phyloP scores from a whole-genome alignment of 92 coral and sea anemone genomes.

The Palythoa caribaeorum region DNA sequence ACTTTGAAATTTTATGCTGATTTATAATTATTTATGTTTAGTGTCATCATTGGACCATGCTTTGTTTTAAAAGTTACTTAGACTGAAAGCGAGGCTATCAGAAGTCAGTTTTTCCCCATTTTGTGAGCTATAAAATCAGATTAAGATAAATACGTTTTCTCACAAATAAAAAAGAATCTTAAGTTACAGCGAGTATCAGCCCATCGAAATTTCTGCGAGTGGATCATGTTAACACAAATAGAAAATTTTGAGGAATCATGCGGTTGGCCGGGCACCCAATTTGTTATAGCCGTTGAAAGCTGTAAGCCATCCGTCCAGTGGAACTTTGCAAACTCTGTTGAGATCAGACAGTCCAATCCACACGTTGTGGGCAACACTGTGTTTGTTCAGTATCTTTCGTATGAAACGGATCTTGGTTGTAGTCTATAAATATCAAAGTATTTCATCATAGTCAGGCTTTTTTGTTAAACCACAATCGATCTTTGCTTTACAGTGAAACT shows the following conservation, averaged over 20 bases:
- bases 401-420: not conserved
- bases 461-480: too few species aligned
- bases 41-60: too few species aligned
- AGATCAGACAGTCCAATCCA: not conserved
- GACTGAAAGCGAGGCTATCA: too few species aligned
- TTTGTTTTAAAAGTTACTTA: too few species aligned
- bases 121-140: too few species aligned
- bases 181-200: not conserved
- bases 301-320: not conserved
- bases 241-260: not conserved
- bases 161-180: not conserved
- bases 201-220: not conserved
- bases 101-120: too few species aligned
- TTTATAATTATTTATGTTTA: too few species aligned
- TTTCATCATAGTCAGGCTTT: too few species aligned
- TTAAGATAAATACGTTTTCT: too few species aligned
- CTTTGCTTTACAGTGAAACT: too few species aligned
- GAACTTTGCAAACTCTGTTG: not conserved
- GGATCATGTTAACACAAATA: not conserved
- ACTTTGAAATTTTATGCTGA: too few species aligned
- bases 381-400: not conserved
- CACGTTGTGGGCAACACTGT: not conserved
- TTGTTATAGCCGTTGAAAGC: not conserved
- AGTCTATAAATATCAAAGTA: too few species aligned
- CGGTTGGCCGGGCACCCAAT: not conserved